Conservation (phyloP, 2,113 vertebrate genomes). For the Lepisosteus oculatus region DNA sequence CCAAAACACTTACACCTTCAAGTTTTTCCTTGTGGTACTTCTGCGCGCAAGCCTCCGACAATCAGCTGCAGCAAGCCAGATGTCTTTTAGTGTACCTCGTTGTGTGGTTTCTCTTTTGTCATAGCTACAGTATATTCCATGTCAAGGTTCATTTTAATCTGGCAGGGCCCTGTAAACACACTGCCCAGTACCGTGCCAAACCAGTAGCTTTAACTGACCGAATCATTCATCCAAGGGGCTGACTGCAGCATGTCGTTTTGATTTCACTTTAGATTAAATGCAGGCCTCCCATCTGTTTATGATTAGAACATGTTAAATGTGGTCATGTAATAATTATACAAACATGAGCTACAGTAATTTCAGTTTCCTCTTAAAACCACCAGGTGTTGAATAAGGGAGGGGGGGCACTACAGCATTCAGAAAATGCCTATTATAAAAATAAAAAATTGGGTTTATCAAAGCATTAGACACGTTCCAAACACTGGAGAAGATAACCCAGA, state of each 20-base stretch:
- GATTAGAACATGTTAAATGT: constrained; percentile 54
- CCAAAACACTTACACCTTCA: too few relatives aligned
- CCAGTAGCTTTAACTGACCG: neutral
- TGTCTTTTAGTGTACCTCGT: too few relatives aligned
- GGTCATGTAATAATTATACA: constrained; percentile 34
- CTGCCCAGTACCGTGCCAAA: neutral
- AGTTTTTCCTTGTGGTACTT: too few relatives aligned
- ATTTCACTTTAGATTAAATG: constrained; percentile 62
- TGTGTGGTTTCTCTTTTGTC: too few relatives aligned
- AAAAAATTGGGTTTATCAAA: too few relatives aligned
- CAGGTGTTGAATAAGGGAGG: constrained; percentile 39
- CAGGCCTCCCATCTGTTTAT: constrained; percentile 63
- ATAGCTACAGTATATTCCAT: too few relatives aligned
- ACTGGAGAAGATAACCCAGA: neutral
- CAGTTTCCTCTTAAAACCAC: constrained; percentile 63
- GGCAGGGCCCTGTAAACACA: too few relatives aligned
- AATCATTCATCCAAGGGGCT: too few relatives aligned
- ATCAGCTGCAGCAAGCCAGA: too few relatives aligned
- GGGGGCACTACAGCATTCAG: neutral
- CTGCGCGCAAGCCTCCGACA: too few relatives aligned
- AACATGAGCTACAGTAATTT: constrained; percentile 62
- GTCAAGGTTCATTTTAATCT: too few relatives aligned
- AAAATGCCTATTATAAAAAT: too few relatives aligned
- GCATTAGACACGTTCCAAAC: neutral
- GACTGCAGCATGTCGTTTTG: constrained; percentile 42